Base-by-base conservation (phyloP, 2,797 vertebrate species). In the Micrastur ruficollis region DNA sequence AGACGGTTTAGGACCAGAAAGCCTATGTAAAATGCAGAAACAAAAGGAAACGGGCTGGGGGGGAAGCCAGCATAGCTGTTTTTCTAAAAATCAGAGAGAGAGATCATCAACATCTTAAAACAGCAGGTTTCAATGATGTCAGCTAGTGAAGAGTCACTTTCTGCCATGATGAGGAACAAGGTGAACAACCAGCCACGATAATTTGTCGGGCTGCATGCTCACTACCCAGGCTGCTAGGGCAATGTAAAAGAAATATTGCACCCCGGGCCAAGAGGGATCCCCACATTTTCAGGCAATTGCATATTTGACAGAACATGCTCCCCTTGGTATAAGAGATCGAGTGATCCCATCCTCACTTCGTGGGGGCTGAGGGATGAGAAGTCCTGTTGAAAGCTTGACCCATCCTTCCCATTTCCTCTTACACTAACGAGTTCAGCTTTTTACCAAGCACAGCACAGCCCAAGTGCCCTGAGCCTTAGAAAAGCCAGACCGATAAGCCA, bases 371-470 rank as follows among this genome's bases (percentile, higher is more conserved):
- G 40, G 34, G 25, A 14, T 75, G 31, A 14, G 38, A 42, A 68
- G 7, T 46, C 29, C 68, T 55, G 27, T 38, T 26, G 29, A 78
- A 73, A 94, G 14, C 53, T 25, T n/a, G 44, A 55, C 17, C 16
- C 50, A 34, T 42, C 32, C 29, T 92, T 62, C 21, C 46, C 25
- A 16, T 72, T 92, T 80, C 26, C 31, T 66, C 44, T 71, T 50
- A 40, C 2, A 1, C 11, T 56, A 19, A 26, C 0, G 0, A 63
- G 29, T 25, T 73, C 53, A 59, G 34, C 47, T 82, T 70, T 86
- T 80, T 31, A 75, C 44, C 34, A 40, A 74, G 26, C 58, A 42
- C 65, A 46, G 38, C 74, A 32, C 25, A 79, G 31, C 32, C 25
- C 0, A 3, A 58, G 29, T 27, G 44, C 55, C 36, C 67, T 10